Evolutionary conservation across 1,140 invertebrate genomes (phyloP).

Genomic region (Drosophila rufa): DNA sequence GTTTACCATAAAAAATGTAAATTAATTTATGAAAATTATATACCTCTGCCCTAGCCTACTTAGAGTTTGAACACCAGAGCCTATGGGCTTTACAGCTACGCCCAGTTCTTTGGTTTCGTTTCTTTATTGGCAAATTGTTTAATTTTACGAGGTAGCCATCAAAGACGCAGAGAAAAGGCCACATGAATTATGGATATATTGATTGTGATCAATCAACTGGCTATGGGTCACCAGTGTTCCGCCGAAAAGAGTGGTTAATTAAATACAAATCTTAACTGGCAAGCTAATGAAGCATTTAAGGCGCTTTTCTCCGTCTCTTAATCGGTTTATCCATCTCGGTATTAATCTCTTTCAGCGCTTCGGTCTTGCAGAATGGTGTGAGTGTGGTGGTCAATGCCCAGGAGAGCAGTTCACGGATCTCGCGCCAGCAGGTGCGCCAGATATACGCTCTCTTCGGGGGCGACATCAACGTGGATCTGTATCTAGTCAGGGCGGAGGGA

Average conservation of each 20-base stretch:
- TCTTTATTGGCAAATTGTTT: slow-evolving; percentile 43
- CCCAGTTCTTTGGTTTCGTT: slow-evolving; percentile 15
- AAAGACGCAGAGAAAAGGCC: slow-evolving; percentile 8
- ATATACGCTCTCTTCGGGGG: slow-evolving; percentile 86
- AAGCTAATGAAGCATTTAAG: slow-evolving; percentile 49
- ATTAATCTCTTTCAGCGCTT: slow-evolving; percentile 56
- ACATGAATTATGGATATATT: slow-evolving; percentile 60
- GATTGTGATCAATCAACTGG: slow-evolving; percentile 63
- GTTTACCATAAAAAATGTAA: slow-evolving; percentile 2
- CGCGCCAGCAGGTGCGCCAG: slow-evolving; percentile 87
- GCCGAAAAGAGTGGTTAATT: slow-evolving; percentile 34
- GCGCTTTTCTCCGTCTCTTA: background rate
- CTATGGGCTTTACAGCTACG: slow-evolving; percentile 10
- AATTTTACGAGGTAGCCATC: slow-evolving; percentile 49
- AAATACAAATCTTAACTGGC: slow-evolving; percentile 34
- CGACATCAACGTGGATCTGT: slow-evolving; percentile 86
- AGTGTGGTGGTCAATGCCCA: slow-evolving; percentile 89
- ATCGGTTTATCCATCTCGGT: background rate
- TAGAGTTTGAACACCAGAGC: background rate
- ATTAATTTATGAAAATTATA: slow-evolving; percentile 25
- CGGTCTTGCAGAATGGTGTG: slow-evolving; percentile 86
- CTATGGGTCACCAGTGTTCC: slow-evolving; percentile 36
- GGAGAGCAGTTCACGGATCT: slow-evolving; percentile 88
- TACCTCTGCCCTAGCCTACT: background rate
- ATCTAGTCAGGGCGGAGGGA: slow-evolving; percentile 89